Base-by-base conservation (phyloP, 2,888 invertebrate genomes). In the Operophtera brumata region DNA sequence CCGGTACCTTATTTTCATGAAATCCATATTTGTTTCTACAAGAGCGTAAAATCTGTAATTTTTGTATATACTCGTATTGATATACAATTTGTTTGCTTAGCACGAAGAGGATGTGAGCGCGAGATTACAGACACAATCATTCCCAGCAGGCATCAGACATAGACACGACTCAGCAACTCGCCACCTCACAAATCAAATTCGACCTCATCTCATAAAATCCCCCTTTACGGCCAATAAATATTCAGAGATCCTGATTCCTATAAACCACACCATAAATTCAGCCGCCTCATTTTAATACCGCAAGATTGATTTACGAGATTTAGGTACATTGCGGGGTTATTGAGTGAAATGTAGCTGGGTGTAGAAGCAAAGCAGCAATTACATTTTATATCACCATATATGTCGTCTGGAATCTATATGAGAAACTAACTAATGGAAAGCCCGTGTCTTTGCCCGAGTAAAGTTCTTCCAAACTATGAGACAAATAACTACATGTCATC, bases 251-350 rank as follows among this genome's bases (percentile, higher is more conserved):
- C 36, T 42, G 52, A 52, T 54, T 47, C 47, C 43, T 28, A 34
- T 50, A 42, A 48, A 46, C 47, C 40, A 3, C 35, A 12, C 36
- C 8, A 42, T 52, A 57, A 57, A 57, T 57, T 44, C 48, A 9
- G 5, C 14, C 30, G 26, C 45, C 48, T 53, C 57, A 53, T 52
- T 57, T 57, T 36, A 47, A 45, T 12, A 30, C 47, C 56, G 47
- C 47, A 47, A 13, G 57, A 53, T 57, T 57, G 57, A 57, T 57
- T 53, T 57, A 57, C 28, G 36, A 11, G 20, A 20, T 20, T 20
- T 14, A 6, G 26, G 41, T 57, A 57, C 52, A 48, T 40, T 52
- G 56, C 43, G 39, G 55, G 20, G 39, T 47, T 39, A 14, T 35
- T n/a, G 7, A n/a, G 48, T 48, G 45, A 41, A 48, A 47, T 51